phyloP scores from a whole-genome alignment of 2,797 vertebrate species.

The Schizothorax lantsangensis region DNA sequence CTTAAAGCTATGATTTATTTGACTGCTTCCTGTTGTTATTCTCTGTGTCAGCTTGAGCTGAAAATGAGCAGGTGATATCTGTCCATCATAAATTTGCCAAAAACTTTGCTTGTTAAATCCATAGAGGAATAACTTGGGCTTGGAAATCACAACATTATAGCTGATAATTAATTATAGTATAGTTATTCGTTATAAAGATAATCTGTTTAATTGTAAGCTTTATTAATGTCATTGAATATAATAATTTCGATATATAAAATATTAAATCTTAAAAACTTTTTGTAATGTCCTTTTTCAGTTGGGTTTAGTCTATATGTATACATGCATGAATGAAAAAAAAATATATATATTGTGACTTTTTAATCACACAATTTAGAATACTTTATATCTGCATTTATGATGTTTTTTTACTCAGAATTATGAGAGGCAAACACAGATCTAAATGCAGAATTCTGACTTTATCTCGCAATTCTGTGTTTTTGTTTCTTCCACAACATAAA shows the following conservation, averaged over 20 bases:
- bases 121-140: not conserved
- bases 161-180: not conserved
- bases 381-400: too few relatives aligned
- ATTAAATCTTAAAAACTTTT: not conserved
- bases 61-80: slow-evolving; percentile 6
- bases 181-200: not conserved
- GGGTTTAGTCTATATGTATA: too few relatives aligned
- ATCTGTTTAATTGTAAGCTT: not conserved
- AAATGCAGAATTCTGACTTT: too few relatives aligned
- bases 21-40: not conserved
- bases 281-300: not conserved
- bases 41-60: not conserved
- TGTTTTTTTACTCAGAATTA: too few relatives aligned
- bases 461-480: too few relatives aligned
- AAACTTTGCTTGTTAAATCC: not conserved
- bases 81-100: not conserved
- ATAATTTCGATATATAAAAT: not conserved
- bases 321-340: too few relatives aligned
- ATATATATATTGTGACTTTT: too few relatives aligned
- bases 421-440: too few relatives aligned
- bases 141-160: not conserved
- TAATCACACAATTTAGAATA: too few relatives aligned
- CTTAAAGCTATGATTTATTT: not conserved
- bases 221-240: not conserved
- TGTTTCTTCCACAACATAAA: not conserved